Base-by-base conservation (phyloP, 2,888 invertebrate genomes). In the Tortricodes alternella region DNA sequence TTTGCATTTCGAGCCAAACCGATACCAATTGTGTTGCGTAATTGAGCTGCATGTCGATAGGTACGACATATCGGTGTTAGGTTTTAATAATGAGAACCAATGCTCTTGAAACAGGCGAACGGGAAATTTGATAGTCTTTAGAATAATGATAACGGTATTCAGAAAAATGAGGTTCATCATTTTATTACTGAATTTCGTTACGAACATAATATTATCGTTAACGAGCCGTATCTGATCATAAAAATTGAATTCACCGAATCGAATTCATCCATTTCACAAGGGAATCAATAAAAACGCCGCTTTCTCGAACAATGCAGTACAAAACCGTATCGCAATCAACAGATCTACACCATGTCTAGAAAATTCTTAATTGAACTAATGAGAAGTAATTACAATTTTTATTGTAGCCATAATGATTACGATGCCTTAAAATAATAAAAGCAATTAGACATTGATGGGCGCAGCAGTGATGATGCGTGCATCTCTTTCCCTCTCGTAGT, bases 371-470 rank as follows among this genome's bases (percentile, higher is more conserved):
- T 89, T 89, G 90, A 89, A 84, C 89, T 90, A 90, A 90, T 90
- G 89, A 90, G 89, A 87, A 89, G 88, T 89, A 89, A 89, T 90
- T 89, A 90, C 89, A 89, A 89, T 87, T 89, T 90, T 89, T 90
- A 90, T 89, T 84, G 83, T 87, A 74, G 87, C 83, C 83, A 83
- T 89, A 89, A 89, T 90, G 86, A 89, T 89, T 90, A 90, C 89
- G 90, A 89, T 89, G 89, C 83, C 87, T 89, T 90, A 90, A 90
- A 90, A 90, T 90, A 90, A 90, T 89, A 90, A 89, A 89, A 90
- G 89, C 90, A 89, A 90, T 90, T 89, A 89, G 87, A 85, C 85
- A 85, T 86, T 87, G 85, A 87, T 83, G 84, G 83, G 80, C 82
- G 88, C 81, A 87, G 83, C 83, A 71, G 78, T 80, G 77, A 73